Base-by-base conservation (phyloP, 2,113 vertebrate species). In the Mus pahari region DNA sequence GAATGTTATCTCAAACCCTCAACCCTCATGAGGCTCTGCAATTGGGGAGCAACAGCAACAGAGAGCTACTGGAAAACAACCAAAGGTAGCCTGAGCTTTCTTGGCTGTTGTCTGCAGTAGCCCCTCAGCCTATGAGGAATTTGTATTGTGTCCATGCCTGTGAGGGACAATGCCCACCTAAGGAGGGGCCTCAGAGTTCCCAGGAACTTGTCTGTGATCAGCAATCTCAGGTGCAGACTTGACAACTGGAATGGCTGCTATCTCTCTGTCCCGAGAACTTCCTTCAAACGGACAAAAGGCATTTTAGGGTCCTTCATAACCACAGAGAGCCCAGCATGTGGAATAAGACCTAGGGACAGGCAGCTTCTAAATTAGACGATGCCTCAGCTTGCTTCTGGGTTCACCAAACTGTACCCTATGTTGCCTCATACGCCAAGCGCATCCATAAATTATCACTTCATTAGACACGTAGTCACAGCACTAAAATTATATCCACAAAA, bases 361-460 rank as follows among this genome's bases (percentile, higher is more conserved):
- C 64, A 87, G 58, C 78, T 95, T 96, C 94, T 96, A 97, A 95
- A 17, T 36, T 71, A 26, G 78, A 96, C 70, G 96, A 95, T 71
- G 60, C 94, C 94, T 97, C 75, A 97, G 92, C 98, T 97, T 78
- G 87, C 94, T 97, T 97, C 91, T 74, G 94, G 50, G 28, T 94
- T 97, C 92, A 86, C 95, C 94, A 96, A 97, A 97, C 97, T 95
- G 86, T 89, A 60, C 79, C 82, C 81, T 45, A 22, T 36, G 39
- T 81, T 89, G 94, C 95, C 55, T 96, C 94, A 28, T 82, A 83
- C 82, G 88, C 79, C 42, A 79, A 95, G 89, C 10, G 70, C 92
- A 96, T 94, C 96, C 97, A 97, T 95, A 92, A 91, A 98, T 98
- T 97, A 98, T 70, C 93, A 94, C 94, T 97, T 98, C 97, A 98